A percentile compares a stretch with the other conserved stretches of the same genome.
These are phyloP conservation scores for Oplegnathus fasciatus DNA, from an alignment of 2,113 vertebrate species.

Conservation along the genomic window DNA sequence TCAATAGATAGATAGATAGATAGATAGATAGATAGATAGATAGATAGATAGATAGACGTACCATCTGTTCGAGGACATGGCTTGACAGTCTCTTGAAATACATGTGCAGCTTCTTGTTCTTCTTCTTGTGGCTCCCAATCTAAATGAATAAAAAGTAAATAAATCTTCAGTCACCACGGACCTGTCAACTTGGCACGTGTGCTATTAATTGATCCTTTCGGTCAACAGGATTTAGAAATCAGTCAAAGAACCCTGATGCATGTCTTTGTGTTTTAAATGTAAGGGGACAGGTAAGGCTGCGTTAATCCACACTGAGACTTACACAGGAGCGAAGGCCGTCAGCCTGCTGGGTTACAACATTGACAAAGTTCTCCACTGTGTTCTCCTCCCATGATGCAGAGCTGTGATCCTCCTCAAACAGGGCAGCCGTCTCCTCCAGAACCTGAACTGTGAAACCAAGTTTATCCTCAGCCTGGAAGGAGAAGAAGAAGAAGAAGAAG, in stretches of 20 bases:
- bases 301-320: not conserved
- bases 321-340: constrained; percentile 67
- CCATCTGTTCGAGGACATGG: constrained; percentile 22
- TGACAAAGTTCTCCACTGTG: constrained; percentile 63
- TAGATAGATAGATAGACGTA: not conserved
- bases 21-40: not conserved
- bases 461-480: constrained; percentile 68
- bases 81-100: constrained; percentile 70
- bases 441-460: constrained; percentile 64
- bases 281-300: not conserved
- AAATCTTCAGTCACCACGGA: not conserved
- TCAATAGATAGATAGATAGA: too few species aligned
- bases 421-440: constrained; percentile 53
- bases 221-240: too few species aligned
- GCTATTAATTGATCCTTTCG: too few species aligned
- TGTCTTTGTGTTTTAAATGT: not conserved
- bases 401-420: constrained; percentile 67
- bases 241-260: not conserved
- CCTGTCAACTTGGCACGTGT: too few species aligned
- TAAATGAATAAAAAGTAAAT: not conserved
- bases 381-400: constrained; percentile 70
- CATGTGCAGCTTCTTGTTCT: constrained; percentile 65
- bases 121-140: constrained; percentile 30
- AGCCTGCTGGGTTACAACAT: constrained; percentile 52
- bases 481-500: not conserved